Percentiles rank a stretch among this genome's conserved stretches.
phyloP scores from a whole-genome alignment of 2,888 invertebrate genomes.

The Caenorhabditis becei region DNA sequence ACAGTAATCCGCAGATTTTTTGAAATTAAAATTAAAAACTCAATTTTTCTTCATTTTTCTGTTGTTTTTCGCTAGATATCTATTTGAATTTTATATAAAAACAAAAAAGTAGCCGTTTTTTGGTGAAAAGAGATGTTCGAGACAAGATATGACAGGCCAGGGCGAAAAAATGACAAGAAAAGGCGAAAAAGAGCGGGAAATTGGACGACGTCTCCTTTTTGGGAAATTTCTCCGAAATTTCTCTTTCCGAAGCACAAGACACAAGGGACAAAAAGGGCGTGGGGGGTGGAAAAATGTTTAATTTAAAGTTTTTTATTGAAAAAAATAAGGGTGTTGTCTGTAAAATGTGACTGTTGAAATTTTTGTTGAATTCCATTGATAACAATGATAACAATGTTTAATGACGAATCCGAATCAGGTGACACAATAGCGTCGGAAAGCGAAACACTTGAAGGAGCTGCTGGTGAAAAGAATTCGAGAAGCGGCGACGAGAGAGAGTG shows the following conservation, averaged over 20 bases:
- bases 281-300: no score
- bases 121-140: neutral
- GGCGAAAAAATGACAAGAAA: slow-evolving; percentile 3
- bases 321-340: no score
- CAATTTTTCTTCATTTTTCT: no score
- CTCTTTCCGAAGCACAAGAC: slow-evolving; percentile 15
- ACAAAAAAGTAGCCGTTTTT: neutral
- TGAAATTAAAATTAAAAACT: no score
- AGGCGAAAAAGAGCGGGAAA: slow-evolving; percentile 5
- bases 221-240: neutral
- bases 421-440: neutral
- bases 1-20: no score
- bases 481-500: neutral
- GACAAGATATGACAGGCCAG: neutral
- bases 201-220: slow-evolving; percentile 15
- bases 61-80: neutral
- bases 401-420: no score
- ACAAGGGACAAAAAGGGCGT: neutral
- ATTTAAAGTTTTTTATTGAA: no score
- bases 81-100: neutral
- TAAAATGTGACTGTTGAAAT: no score
- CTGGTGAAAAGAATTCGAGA: neutral
- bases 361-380: no score
- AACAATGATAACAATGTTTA: no score
- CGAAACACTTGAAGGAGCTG: slow-evolving; percentile 1